Evolutionary conservation across 2,113 vertebrate species (phyloP).

Genomic region (Phaethornis superciliosus): DNA sequence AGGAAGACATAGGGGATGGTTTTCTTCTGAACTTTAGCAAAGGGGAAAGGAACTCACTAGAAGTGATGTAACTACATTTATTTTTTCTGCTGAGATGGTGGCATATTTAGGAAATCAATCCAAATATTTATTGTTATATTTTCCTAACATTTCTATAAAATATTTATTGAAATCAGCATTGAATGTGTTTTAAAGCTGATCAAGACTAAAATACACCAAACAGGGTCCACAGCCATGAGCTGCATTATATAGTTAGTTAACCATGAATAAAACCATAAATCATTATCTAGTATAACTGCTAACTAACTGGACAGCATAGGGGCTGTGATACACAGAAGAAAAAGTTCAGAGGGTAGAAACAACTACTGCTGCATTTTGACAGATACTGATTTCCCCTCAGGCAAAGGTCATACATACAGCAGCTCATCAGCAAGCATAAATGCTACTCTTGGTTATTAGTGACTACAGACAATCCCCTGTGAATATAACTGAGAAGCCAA

Average conservation of each 20-base stretch:
- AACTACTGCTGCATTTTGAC: background rate
- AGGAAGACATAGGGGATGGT: background rate
- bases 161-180: background rate
- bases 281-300: background rate
- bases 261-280: background rate
- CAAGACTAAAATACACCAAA: background rate
- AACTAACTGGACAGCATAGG: background rate
- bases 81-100: background rate
- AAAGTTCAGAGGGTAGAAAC: background rate
- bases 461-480: background rate
- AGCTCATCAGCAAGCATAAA: background rate
- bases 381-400: background rate
- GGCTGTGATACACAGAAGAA: background rate
- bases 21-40: background rate
- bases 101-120: background rate
- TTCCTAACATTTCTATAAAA: background rate
- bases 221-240: background rate
- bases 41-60: background rate
- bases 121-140: background rate
- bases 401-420: background rate
- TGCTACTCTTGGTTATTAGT: background rate
- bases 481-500: background rate
- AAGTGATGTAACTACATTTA: background rate
- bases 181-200: background rate
- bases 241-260: background rate